These are phyloP conservation scores for Columba janthina DNA, from an alignment of 2,113 vertebrate genomes.

Conservation along the genomic window DNA sequence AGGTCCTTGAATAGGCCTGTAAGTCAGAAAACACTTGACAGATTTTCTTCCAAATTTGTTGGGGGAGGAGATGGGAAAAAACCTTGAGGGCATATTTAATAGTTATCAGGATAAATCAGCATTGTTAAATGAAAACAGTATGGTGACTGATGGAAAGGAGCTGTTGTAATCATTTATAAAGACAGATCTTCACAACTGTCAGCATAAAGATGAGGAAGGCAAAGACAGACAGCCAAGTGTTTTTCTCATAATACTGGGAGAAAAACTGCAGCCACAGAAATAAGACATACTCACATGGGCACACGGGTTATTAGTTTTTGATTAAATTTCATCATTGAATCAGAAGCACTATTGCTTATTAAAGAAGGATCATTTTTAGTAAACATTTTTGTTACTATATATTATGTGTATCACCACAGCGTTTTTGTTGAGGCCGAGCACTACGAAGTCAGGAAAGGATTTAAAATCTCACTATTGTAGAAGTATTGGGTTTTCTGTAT, in stretches of 20 bases:
- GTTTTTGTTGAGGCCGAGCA: not conserved
- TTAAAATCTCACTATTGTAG: not conserved
- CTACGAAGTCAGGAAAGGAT: not conserved
- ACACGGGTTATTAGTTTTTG: not conserved
- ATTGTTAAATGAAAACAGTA: not conserved
- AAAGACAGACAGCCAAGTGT: not conserved
- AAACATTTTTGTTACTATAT: not conserved
- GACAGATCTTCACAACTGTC: not conserved
- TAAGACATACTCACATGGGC: not conserved
- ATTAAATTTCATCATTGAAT: slow-evolving; percentile 14
- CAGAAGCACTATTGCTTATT: not conserved
- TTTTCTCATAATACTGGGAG: not conserved
- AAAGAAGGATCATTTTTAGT: not conserved
- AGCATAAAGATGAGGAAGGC: not conserved
- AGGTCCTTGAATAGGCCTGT: not conserved
- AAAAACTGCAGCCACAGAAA: not conserved
- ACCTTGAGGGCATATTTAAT: not conserved
- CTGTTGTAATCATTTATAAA: not conserved
- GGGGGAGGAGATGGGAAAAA: not conserved
- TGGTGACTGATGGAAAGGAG: not conserved
- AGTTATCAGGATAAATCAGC: not conserved
- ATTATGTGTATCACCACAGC: not conserved
- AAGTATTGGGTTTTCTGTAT: not conserved
- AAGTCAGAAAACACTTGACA: not conserved
- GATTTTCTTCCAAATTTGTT: not conserved